Evolutionary conservation across 2,113 vertebrate genomes (phyloP).

Genomic region (Alligator mississippiensis): DNA sequence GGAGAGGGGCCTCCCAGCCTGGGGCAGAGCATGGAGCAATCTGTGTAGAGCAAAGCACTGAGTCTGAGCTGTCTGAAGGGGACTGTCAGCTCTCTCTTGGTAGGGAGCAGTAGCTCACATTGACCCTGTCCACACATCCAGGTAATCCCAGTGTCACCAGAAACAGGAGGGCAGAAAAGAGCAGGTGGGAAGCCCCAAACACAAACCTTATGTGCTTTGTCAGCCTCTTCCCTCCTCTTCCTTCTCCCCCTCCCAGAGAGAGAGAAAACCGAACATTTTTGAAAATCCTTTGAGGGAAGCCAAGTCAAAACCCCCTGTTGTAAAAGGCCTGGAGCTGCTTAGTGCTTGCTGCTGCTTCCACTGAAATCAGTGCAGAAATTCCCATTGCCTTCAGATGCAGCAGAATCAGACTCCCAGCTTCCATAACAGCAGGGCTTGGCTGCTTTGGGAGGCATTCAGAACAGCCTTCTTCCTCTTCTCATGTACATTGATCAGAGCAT

Average conservation of each 20-base stretch:
- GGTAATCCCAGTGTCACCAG: neutral
- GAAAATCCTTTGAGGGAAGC: neutral
- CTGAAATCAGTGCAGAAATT: neutral
- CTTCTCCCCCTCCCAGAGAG: neutral
- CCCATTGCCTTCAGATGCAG: neutral
- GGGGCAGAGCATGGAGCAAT: neutral
- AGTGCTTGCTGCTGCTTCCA: neutral
- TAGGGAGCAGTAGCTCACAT: neutral
- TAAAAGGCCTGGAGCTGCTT: rapidly evolving
- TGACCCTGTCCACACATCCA: neutral
- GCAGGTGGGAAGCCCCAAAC: neutral
- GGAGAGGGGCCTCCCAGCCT: neutral
- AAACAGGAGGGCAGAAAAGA: neutral
- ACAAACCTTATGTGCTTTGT: neutral
- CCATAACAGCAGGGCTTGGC: neutral
- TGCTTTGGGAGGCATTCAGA: neutral
- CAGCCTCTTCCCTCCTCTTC: neutral
- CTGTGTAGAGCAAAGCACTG: neutral
- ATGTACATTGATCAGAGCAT: neutral
- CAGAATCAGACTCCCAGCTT: neutral
- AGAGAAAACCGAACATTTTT: neutral
- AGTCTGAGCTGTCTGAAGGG: neutral
- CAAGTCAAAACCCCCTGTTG: neutral
- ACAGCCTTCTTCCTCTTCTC: neutral
- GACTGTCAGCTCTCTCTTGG: neutral